A percentile compares a stretch with the other conserved stretches of the same genome.
Evolutionary conservation across 2,113 vertebrate genomes (phyloP).

Genomic region (Gallinago jamesoni): DNA sequence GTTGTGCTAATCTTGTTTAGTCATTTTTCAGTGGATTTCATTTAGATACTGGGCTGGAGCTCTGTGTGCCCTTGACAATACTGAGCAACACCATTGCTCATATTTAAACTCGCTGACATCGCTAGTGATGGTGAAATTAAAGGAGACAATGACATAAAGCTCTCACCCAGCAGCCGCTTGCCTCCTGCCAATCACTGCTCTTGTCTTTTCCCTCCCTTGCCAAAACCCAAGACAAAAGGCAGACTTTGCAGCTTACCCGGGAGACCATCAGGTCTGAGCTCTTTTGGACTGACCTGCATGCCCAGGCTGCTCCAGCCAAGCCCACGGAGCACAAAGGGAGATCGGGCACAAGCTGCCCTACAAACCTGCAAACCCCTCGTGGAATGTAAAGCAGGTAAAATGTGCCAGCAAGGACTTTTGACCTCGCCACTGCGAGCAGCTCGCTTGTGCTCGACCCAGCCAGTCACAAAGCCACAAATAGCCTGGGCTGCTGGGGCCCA

Average conservation of each 20-base stretch:
- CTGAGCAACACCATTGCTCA: constrained; percentile 34
- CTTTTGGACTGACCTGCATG: neutral
- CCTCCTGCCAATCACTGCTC: neutral
- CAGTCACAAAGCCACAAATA: neutral
- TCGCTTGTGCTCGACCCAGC: neutral
- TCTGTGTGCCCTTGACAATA: constrained; percentile 18
- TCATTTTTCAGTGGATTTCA: constrained; percentile 59
- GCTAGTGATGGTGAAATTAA: constrained; percentile 51
- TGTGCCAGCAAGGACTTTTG: neutral
- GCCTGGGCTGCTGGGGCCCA: neutral
- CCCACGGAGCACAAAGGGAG: neutral
- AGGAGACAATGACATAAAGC: constrained; percentile 51
- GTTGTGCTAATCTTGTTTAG: constrained; percentile 17
- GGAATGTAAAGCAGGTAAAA: neutral
- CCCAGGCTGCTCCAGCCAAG: neutral
- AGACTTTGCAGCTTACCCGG: neutral
- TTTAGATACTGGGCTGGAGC: constrained; percentile 22
- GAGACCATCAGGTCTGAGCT: neutral
- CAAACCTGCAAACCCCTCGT: neutral
- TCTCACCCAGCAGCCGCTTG: neutral
- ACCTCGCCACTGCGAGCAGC: neutral
- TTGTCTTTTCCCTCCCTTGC: neutral
- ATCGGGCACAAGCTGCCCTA: neutral
- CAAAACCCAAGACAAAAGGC: neutral
- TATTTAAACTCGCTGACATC: constrained; percentile 55